Percentiles rank a stretch among this genome's conserved stretches.
Conservation (phyloP, 1,140 invertebrate species). For the Aphidius ervi region DNA sequence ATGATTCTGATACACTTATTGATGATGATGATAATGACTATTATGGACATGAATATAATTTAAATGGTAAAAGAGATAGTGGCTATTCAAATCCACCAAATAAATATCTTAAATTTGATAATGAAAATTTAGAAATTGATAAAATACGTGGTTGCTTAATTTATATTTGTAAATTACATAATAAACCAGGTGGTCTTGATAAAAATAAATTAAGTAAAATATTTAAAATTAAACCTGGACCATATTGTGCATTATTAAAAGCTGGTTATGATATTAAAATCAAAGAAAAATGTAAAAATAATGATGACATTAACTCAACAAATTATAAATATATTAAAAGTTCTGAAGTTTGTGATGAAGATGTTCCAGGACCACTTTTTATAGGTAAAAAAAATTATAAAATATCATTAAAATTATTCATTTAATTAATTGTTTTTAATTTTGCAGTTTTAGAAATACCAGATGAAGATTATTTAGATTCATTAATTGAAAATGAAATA, state of each 20-base stretch:
- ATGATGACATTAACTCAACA: slow-evolving; percentile 43
- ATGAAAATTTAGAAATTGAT: slow-evolving; percentile 18
- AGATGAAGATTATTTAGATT: slow-evolving; percentile 62
- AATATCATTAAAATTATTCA: too few relatives aligned
- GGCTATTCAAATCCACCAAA: too few relatives aligned
- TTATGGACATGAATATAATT: slow-evolving; percentile 56
- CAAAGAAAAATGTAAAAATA: too few relatives aligned
- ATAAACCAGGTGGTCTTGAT: slow-evolving; percentile 68
- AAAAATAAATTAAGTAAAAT: slow-evolving; percentile 79
- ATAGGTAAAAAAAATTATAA: slow-evolving; percentile 55
- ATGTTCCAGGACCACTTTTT: slow-evolving; percentile 67
- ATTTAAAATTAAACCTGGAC: slow-evolving; percentile 68
- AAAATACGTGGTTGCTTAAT: slow-evolving; percentile 29
- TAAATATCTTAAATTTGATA: too few relatives aligned
- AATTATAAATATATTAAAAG: slow-evolving; percentile 73
- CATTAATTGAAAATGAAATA: slow-evolving; percentile 53
- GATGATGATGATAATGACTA: slow-evolving; percentile 58
- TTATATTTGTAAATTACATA: slow-evolving; percentile 60
- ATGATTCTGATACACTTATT: slow-evolving; percentile 18
- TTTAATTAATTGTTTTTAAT: slow-evolving; percentile 24
- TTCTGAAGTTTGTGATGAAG: slow-evolving; percentile 71
- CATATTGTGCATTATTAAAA: slow-evolving; percentile 78
- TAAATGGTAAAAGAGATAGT: slow-evolving; percentile 35
- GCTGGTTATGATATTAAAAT: slow-evolving; percentile 68
- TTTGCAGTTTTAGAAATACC: slow-evolving; percentile 79